Conservation (phyloP, 30 jellyfish, hydroid and myxozoan species). For the Aurelia sp. region DNA sequence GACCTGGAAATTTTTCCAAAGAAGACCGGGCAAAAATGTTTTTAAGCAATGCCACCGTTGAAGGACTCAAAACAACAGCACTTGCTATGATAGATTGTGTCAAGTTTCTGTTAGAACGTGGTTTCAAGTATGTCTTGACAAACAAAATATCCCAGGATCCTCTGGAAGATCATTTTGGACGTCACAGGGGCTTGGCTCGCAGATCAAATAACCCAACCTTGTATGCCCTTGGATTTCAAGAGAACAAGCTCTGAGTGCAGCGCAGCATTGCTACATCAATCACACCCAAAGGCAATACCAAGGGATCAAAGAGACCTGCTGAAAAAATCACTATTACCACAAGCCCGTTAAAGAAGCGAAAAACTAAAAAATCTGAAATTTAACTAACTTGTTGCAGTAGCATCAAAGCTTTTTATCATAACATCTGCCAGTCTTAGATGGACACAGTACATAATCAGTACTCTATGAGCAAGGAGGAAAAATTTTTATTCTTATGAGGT, state of each 20-base stretch:
- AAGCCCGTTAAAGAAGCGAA: conserved; percentile 41
- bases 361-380: conserved; percentile 27
- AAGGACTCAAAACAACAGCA: conserved; percentile 44
- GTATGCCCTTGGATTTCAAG: conserved; percentile 48
- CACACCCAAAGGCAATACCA: conserved; percentile 43
- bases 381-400: conserved; percentile 4
- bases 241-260: conserved; percentile 35
- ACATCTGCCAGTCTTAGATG: too few relatives aligned
- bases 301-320: conserved; percentile 53
- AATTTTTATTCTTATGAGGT: too few relatives aligned
- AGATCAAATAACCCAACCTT: conserved; percentile 33
- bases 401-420: conserved; percentile 12
- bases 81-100: conserved; percentile 27
- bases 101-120: conserved; percentile 38
- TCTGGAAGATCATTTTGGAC: conserved; percentile 46
- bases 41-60: conserved; percentile 28
- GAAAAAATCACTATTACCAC: conserved; percentile 52
- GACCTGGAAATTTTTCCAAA: conserved; percentile 47
- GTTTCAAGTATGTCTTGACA: conserved; percentile 47
- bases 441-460: too few relatives aligned
- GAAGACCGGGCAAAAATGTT: conserved; percentile 48
- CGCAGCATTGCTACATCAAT: conserved; percentile 18
- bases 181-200: background rate
- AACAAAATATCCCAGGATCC: conserved; percentile 53
- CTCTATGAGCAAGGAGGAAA: too few relatives aligned